Conservation (phyloP, 2,113 vertebrate genomes). For the Psittacula cyanocephala region DNA sequence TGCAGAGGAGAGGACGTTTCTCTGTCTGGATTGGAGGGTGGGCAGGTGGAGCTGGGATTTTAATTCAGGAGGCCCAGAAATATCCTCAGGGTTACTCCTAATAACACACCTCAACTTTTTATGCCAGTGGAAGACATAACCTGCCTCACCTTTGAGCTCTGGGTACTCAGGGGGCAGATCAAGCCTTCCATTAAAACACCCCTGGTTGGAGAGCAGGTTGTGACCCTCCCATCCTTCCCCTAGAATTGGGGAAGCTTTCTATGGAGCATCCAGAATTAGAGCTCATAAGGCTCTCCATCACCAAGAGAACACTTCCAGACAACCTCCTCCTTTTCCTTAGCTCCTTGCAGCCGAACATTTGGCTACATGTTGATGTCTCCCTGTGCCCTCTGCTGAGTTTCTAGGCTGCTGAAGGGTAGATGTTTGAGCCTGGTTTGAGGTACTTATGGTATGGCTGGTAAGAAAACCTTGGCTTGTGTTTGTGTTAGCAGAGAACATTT, state of each 20-base stretch:
- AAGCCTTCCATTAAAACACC: not conserved
- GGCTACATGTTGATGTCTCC: not conserved
- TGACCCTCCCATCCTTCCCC: not conserved
- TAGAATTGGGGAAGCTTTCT: not conserved
- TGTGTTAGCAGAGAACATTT: not conserved
- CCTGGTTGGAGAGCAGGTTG: not conserved
- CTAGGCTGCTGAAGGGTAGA: not conserved
- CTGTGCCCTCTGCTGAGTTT: not conserved
- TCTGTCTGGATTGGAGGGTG: not conserved
- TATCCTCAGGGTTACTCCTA: not conserved
- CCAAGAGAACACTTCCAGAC: not conserved
- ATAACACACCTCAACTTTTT: not conserved
- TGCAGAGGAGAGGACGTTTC: not conserved
- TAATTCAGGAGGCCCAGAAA: slow-evolving; percentile 1
- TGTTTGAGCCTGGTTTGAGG: not conserved
- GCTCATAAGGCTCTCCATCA: not conserved
- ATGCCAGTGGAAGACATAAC: not conserved
- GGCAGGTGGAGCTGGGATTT: not conserved
- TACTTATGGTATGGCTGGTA: not conserved
- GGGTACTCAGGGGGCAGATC: not conserved
- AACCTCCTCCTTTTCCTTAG: not conserved
- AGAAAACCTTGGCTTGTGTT: not conserved
- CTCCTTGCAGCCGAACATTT: not conserved
- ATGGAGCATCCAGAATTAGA: not conserved
- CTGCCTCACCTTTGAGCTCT: not conserved